These are phyloP conservation scores for Eilema caniola DNA, from an alignment of 2,888 invertebrate genomes.

Conservation along the genomic window DNA sequence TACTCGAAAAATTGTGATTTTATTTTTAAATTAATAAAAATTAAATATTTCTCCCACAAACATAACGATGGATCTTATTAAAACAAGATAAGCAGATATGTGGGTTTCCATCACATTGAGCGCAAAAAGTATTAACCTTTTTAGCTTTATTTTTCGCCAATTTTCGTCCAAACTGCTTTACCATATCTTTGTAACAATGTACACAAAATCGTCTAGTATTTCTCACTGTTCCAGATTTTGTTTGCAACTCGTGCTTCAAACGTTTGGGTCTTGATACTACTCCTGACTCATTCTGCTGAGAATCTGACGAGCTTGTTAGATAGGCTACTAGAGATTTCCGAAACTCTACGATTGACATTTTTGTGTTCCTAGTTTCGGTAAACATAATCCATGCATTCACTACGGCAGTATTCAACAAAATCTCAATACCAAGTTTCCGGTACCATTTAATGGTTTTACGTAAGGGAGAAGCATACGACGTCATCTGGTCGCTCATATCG, in stretches of 20 bases:
- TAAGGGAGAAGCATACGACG: constrained; percentile 39
- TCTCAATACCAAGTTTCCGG: constrained; percentile 44
- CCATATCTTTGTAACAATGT: constrained; percentile 28
- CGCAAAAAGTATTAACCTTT: constrained; percentile 3
- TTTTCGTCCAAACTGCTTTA: constrained; percentile 19
- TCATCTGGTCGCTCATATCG: constrained; percentile 52
- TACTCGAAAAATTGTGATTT: too few species aligned
- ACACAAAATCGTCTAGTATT: constrained; percentile 25
- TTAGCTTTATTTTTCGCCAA: constrained; percentile 32
- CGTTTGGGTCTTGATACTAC: constrained; percentile 6
- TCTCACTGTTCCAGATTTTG: constrained; percentile 17
- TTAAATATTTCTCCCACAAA: too few species aligned
- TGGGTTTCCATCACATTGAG: constrained; percentile 20
- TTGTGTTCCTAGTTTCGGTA: too few species aligned
- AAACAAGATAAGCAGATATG: constrained; percentile 29
- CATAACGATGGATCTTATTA: constrained; percentile 18
- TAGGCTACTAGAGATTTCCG: too few species aligned
- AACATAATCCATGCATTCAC: constrained; percentile 43
- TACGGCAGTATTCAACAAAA: constrained; percentile 48
- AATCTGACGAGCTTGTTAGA: too few species aligned
- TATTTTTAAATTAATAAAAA: too few species aligned
- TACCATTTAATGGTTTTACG: too few species aligned
- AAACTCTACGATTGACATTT: too few species aligned
- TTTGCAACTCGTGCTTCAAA: constrained; percentile 22
- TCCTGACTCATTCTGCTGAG: too few species aligned